These are phyloP conservation scores for Nettapus auritus DNA, from an alignment of 2,113 vertebrate species.

Conservation along the genomic window DNA sequence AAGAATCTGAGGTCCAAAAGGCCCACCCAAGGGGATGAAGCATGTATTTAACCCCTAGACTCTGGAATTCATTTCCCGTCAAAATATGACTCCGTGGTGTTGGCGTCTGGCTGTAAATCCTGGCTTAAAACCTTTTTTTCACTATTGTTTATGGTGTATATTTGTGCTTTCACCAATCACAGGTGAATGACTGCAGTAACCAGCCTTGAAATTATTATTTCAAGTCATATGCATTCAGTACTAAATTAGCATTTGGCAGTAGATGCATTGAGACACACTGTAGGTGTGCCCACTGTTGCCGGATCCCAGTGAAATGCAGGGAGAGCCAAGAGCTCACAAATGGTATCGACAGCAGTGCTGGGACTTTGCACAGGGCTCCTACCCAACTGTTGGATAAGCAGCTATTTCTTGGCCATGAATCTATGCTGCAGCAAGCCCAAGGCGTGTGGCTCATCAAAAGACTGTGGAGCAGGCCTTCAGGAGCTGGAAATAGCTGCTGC, in stretches of 20 bases:
- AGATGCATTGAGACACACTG: background rate
- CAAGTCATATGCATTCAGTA: background rate
- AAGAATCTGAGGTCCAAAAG: background rate
- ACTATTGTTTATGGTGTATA: background rate
- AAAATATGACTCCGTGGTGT: background rate
- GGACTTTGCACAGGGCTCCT: background rate
- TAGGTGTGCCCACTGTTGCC: background rate
- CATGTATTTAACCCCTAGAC: background rate
- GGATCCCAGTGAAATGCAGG: background rate
- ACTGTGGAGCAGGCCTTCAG: background rate
- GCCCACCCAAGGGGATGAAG: conserved; percentile 43
- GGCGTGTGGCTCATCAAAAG: background rate
- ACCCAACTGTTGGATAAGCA: background rate
- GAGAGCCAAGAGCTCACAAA: background rate
- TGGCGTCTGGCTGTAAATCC: conserved; percentile 23
- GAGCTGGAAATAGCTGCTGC: background rate
- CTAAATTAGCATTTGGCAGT: background rate
- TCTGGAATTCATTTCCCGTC: conserved; percentile 52
- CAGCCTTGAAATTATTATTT: background rate
- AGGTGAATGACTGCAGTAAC: background rate
- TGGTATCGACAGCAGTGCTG: background rate
- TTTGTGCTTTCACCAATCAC: conserved; percentile 4
- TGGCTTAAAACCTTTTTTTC: conserved; percentile 2
- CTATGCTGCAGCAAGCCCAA: background rate
- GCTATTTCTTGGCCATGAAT: background rate